Base-by-base conservation (phyloP, 2,888 invertebrate species). In the Koerneria pararmatus region DNA sequence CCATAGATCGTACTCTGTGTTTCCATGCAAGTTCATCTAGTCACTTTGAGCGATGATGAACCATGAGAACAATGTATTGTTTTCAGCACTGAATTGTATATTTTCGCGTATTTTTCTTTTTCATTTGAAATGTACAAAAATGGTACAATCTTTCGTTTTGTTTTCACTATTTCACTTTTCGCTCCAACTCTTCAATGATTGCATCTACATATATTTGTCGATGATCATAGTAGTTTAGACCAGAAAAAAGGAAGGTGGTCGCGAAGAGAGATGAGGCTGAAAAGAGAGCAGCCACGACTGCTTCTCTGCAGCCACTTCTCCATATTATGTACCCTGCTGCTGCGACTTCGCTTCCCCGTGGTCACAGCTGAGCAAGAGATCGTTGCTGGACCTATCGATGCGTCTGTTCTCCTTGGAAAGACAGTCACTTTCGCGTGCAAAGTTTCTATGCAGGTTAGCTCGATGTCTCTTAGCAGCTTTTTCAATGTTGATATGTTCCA, bases 391-490 rank as follows among this genome's bases (percentile, higher is more conserved):
- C 60, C 60, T 8, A n/a, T 31, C 46, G 60, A 60, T 60, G 37
- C 64, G 11, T 41, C n/a, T 48, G 64, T 64, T 15, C 64, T 56
- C 56, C 46, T 64, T n/a, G 64, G 64, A 27, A 64, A 56, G 35
- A 35, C 32, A 5, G 64, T 31, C 11, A 64, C 64, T 0, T 41
- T 64, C 41, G 56, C 48, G 24, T 64, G 64, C 46, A 64, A 56
- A 46, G 64, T 64, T 32, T 54, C 54, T 41, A 46, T 41, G 31
- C 64, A 64, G 64, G 64, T 64, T 46, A 29, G 32, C 8, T 6
- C 51, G n/a, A 60, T 46, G 37, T 15, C 48, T 27, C n/a, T 48
- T 24, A 60, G 32, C 34, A 24, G 48, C 27, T 41, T 15, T 41
- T 41, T 41, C 15, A 8, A 41, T 4, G 54, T 4, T 22, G 6